A percentile compares a stretch with the other conserved stretches of the same genome.
Evolutionary conservation across 1,140 invertebrate genomes (phyloP).

Genomic region (Physella acuta): DNA sequence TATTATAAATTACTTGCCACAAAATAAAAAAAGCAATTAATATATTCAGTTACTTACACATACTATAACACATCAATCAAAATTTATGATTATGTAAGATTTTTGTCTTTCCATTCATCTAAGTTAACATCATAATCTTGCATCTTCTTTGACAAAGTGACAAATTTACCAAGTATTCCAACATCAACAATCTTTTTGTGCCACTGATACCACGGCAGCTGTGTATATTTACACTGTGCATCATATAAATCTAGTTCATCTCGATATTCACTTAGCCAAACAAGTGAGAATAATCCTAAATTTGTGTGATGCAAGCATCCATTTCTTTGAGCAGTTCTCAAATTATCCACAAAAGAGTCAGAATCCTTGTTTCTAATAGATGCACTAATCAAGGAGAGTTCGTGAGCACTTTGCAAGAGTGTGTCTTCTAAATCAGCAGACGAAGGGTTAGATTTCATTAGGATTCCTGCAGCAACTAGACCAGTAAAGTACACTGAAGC

Average conservation of each 20-base stretch:
- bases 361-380: constrained; percentile 69
- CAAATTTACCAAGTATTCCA: constrained; percentile 76
- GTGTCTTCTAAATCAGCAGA: constrained; percentile 67
- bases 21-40: background rate
- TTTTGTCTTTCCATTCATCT: constrained; percentile 55
- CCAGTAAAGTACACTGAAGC: constrained; percentile 43
- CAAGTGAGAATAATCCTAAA: constrained; percentile 73
- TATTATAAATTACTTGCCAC: background rate
- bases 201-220: constrained; percentile 56
- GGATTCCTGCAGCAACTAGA: constrained; percentile 34
- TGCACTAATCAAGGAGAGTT: constrained; percentile 69
- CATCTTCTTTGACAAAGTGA: constrained; percentile 72
- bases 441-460: constrained; percentile 66
- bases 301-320: constrained; percentile 68
- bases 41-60: background rate
- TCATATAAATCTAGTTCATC: constrained; percentile 71
- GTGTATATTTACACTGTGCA: constrained; percentile 72
- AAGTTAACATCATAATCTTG: constrained; percentile 77
- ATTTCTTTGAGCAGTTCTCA: constrained; percentile 70
- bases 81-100: background rate
- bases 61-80: background rate
- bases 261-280: constrained; percentile 74
- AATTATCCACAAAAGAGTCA: constrained; percentile 44
- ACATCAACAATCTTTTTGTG: constrained; percentile 72
- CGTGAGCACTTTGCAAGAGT: constrained; percentile 65